Percentiles rank a stretch among this genome's conserved stretches.
These are phyloP conservation scores for Turritopsis rubra DNA, from an alignment of 30 jellyfish, hydroid and myxozoan genomes.

Conservation along the genomic window DNA sequence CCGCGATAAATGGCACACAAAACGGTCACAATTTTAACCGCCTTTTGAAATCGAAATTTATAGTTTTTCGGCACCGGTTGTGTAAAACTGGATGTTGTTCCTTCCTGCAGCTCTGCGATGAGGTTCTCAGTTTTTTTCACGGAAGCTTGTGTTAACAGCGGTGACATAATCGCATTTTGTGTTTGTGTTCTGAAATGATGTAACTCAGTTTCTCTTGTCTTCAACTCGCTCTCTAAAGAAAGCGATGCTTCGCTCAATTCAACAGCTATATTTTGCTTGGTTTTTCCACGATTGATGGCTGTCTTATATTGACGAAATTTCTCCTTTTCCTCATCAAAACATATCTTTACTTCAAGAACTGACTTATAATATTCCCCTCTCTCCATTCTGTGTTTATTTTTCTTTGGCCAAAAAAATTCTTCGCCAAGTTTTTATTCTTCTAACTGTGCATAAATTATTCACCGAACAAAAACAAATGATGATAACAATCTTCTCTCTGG, in stretches of 20 bases:
- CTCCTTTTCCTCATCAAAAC: constrained; percentile 47
- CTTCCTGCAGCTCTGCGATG: background rate
- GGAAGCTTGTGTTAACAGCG: constrained; percentile 50
- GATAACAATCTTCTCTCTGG: too few relatives aligned
- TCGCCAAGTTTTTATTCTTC: background rate
- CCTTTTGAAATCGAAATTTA: background rate
- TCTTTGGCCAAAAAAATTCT: background rate
- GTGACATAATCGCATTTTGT: constrained; percentile 43
- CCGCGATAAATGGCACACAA: background rate
- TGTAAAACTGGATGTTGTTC: background rate
- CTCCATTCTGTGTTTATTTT: background rate
- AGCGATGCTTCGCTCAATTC: background rate
- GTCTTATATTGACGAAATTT: constrained; percentile 24
- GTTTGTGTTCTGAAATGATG: constrained; percentile 27
- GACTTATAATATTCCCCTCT: constrained; percentile 34
- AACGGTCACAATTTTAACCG: background rate
- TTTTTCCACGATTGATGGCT: constrained; percentile 22
- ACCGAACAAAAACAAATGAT: background rate
- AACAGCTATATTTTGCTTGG: background rate
- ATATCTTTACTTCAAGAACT: constrained; percentile 31
- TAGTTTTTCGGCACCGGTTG: background rate
- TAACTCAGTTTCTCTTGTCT: constrained; percentile 32
- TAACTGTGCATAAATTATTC: background rate
- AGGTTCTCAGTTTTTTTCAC: constrained; percentile 38
- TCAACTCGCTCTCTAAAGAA: background rate